Conservation (phyloP, 2,113 vertebrate species). For the Macroglossus sobrinus region DNA sequence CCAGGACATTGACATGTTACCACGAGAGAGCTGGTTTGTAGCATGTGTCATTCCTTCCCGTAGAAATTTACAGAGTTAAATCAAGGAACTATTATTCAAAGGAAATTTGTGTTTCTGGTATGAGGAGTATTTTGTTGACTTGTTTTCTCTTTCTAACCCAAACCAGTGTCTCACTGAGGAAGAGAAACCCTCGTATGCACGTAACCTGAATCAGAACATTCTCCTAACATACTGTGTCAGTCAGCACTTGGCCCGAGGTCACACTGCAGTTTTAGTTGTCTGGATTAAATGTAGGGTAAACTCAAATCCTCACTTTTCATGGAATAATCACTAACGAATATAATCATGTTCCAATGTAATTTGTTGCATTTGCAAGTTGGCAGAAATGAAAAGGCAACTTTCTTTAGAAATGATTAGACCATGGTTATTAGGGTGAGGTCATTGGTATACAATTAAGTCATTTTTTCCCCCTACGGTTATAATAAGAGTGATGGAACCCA, state of each 20-base stretch:
- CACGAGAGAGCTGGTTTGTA: background rate
- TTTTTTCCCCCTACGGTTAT: slow-evolving; percentile 73
- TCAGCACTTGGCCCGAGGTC: background rate
- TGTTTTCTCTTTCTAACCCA: background rate
- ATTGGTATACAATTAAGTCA: slow-evolving; percentile 83
- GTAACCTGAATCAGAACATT: background rate
- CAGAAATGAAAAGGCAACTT: slow-evolving; percentile 66
- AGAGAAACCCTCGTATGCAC: background rate
- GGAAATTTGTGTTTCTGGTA: background rate
- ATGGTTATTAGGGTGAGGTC: slow-evolving; percentile 80
- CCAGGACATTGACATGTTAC: background rate
- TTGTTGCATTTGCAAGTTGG: slow-evolving; percentile 82
- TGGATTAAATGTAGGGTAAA: slow-evolving; percentile 70
- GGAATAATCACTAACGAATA: slow-evolving; percentile 80
- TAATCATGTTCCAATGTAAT: slow-evolving; percentile 81
- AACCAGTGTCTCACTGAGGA: background rate
- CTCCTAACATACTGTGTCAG: background rate
- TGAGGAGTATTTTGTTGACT: background rate
- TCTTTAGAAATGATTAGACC: slow-evolving; percentile 78
- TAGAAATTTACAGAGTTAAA: background rate
- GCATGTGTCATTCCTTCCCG: background rate
- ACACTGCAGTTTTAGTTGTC: background rate
- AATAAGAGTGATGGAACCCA: slow-evolving; percentile 81
- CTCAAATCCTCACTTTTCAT: slow-evolving; percentile 72
- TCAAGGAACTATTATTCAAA: background rate